These are phyloP conservation scores for Mongoloraphidia duomilia DNA, from an alignment of 2,888 invertebrate genomes.

Conservation along the genomic window DNA sequence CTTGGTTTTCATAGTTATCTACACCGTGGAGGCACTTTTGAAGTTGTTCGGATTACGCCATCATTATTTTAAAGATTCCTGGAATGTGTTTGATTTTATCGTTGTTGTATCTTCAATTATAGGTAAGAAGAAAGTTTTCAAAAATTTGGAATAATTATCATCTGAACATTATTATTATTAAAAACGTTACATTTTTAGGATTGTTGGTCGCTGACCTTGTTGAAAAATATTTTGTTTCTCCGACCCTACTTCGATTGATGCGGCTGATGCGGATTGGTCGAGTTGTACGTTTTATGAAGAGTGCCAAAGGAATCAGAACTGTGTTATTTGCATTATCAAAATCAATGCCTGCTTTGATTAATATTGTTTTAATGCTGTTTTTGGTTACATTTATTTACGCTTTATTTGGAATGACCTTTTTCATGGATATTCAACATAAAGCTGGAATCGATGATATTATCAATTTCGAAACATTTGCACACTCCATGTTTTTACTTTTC, in stretches of 20 bases:
- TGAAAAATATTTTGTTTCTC: slow-evolving; percentile 95
- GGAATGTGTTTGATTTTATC: slow-evolving; percentile 99
- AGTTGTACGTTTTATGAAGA: slow-evolving; percentile 93
- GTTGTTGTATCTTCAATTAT: slow-evolving; percentile 97
- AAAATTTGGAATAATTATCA: slow-evolving; percentile 3
- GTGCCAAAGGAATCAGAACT: slow-evolving; percentile 95
- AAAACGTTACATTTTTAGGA: slow-evolving; percentile 41
- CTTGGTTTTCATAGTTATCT: slow-evolving; percentile 96
- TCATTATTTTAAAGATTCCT: slow-evolving; percentile 98
- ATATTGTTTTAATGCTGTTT: slow-evolving; percentile 94
- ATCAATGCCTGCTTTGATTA: slow-evolving; percentile 97
- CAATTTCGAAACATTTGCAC: slow-evolving; percentile 97
- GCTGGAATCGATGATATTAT: slow-evolving; percentile 93
- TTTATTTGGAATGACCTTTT: slow-evolving; percentile 99
- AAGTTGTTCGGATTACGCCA: slow-evolving; percentile 96
- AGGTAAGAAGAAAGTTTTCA: slow-evolving; percentile 42
- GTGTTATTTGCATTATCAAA: slow-evolving; percentile 94
- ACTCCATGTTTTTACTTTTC: slow-evolving; percentile 96
- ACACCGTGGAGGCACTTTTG: slow-evolving; percentile 94
- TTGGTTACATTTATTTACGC: slow-evolving; percentile 99
- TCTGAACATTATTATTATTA: neutral
- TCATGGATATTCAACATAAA: slow-evolving; percentile 93
- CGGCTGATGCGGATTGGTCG: slow-evolving; percentile 97
- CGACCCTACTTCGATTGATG: slow-evolving; percentile 93
- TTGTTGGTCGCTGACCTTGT: slow-evolving; percentile 92